Percentiles rank a stretch among this genome's conserved stretches.
Evolutionary conservation across 1,140 invertebrate species (phyloP).

Genomic region (Dufourea novaeangliae): DNA sequence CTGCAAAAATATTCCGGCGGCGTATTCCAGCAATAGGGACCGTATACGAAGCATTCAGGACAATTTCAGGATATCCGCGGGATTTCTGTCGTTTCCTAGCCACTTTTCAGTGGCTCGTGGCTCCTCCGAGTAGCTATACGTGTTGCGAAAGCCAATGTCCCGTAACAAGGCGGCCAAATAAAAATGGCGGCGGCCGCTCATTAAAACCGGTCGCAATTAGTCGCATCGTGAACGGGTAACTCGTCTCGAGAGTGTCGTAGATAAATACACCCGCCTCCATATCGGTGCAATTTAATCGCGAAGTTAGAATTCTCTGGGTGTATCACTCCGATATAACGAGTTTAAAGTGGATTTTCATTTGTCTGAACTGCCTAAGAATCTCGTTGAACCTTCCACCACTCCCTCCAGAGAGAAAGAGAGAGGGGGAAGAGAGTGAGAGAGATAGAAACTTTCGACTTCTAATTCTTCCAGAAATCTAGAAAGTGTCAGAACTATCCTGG

Average conservation of each 20-base stretch:
- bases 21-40: constrained; percentile 41
- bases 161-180: constrained; percentile 55
- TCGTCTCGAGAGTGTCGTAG: neutral
- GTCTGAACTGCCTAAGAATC: constrained; percentile 4
- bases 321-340: neutral
- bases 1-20: constrained; percentile 42
- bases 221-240: neutral
- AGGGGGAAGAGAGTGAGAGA: too few species aligned
- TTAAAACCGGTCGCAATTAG: constrained; percentile 55
- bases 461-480: constrained; percentile 1
- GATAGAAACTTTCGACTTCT: neutral
- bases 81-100: constrained; percentile 46
- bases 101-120: constrained; percentile 32
- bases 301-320: neutral
- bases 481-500: neutral
- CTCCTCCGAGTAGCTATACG: constrained; percentile 26
- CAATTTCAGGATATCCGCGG: constrained; percentile 55
- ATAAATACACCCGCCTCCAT: neutral
- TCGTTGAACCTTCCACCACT: too few species aligned
- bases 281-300: neutral
- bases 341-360: constrained; percentile 27
- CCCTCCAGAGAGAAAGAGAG: too few species aligned
- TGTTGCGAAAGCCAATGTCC: constrained; percentile 55
- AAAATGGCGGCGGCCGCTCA: constrained; percentile 44
- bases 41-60: constrained; percentile 25